Base-by-base conservation (phyloP, 1,140 invertebrate species). In the Drosophila lini region DNA sequence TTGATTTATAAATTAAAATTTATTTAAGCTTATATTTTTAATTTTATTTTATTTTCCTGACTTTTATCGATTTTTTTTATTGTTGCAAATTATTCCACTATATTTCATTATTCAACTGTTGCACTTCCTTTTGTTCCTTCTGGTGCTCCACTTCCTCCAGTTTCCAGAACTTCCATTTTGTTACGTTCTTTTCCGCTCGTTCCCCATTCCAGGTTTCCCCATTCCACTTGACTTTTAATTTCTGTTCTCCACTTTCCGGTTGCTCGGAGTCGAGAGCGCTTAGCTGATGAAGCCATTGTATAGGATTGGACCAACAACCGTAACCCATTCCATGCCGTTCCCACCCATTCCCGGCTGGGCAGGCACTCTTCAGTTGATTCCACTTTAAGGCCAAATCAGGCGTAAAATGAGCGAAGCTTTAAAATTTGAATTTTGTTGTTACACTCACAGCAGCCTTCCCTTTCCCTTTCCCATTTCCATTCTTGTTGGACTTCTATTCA, bases 241-340 rank as follows among this genome's bases (percentile, higher is more conserved):
- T 63, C 65, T 64, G 60, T 80, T 44, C 41, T 55, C 36, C 9
- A 38, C 15, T 32, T 69, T 56, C 16, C 48, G 42, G 40, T 47
- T 73, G 34, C 34, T 36, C 22, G 15, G 34, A 48, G 52, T 58
- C 31, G 64, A 70, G 68, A 22, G 42, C n/a, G 34, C 70, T 76
- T 76, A 57, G 81, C 48, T 83, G 81, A 83, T 83, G 81, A 83
- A 79, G 61, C 65, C 81, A 83, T 83, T 83, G 81, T 83, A 52
- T 69, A 28, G 15, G 31, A 40, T 41, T 59, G 47, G 53, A 44
- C 15, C 63, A 52, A 52, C 63, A 52, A 52, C 50, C 19, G 6
- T 11, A 6, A 25, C 57, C 63, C 57, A 16, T 57, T 19, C 60
- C 16, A 16, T 5, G 22, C 10, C 22, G 38, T 40, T 38, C 11